Evolutionary conservation across 2,797 vertebrate genomes (phyloP).

Genomic region (Novumbra hubbsi): DNA sequence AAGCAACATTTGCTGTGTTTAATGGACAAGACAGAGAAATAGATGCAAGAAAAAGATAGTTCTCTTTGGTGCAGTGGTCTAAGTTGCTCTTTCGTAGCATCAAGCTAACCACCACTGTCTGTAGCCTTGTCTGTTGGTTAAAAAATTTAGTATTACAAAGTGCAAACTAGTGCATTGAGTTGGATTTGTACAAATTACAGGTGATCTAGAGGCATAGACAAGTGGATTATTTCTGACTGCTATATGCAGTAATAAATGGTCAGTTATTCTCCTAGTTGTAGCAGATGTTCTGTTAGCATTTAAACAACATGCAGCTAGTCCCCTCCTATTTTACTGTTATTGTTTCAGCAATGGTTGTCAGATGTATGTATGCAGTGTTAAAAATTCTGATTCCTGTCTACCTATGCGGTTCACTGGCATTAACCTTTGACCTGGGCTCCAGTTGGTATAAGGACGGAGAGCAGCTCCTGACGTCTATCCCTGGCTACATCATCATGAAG

Average conservation of each 20-base stretch:
- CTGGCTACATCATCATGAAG: slow-evolving; percentile 75
- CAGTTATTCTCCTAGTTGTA: not conserved
- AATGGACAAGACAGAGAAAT: not conserved
- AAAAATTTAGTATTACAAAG: not conserved
- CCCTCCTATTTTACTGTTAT: not conserved
- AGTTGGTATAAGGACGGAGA: slow-evolving; percentile 85
- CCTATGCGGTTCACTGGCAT: not conserved
- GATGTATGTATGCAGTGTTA: not conserved
- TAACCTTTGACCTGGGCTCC: slow-evolving; percentile 8
- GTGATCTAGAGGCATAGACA: not conserved
- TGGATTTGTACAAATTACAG: not conserved
- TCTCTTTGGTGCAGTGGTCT: too few species aligned
- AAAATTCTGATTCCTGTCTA: not conserved
- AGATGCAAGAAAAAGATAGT: not conserved
- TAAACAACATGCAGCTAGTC: too few species aligned
- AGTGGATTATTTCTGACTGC: not conserved
- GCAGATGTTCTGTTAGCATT: not conserved
- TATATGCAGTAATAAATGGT: not conserved
- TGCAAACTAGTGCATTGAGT: not conserved
- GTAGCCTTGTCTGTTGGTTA: too few species aligned
- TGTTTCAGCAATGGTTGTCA: not conserved
- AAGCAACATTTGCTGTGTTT: not conserved
- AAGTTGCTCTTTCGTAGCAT: too few species aligned
- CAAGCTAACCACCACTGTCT: too few species aligned
- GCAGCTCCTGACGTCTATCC: slow-evolving; percentile 71